Evolutionary conservation across 2,797 vertebrate species (phyloP).

Genomic region (Falco concolor): DNA sequence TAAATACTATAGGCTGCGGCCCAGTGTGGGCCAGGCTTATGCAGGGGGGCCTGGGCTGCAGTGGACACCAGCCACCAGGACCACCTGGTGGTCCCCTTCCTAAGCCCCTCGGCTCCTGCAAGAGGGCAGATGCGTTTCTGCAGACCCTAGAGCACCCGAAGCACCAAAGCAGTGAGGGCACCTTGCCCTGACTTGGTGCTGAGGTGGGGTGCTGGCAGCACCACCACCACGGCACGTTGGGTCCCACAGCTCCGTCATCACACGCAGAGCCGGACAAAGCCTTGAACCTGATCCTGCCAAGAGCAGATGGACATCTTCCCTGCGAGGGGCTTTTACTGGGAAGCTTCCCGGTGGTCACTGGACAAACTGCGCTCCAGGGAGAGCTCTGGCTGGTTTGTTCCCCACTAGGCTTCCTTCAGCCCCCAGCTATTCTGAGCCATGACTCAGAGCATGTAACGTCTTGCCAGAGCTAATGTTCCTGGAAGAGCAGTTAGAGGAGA

Average conservation of each 20-base stretch:
- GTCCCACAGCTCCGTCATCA: not conserved
- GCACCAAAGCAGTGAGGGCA: not conserved
- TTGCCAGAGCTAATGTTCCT: not conserved
- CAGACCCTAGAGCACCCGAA: not conserved
- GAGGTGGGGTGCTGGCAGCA: not conserved
- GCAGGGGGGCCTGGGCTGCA: not conserved
- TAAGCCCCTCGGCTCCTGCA: not conserved
- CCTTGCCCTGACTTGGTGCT: not conserved
- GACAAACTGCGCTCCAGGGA: not conserved
- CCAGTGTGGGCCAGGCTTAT: not conserved
- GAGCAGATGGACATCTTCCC: not conserved
- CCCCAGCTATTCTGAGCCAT: not conserved
- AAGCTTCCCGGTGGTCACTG: fast-evolving
- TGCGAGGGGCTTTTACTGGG: fast-evolving
- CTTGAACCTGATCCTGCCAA: not conserved
- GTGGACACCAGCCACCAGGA: not conserved
- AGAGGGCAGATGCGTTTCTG: not conserved
- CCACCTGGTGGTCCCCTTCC: not conserved
- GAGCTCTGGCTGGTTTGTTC: not conserved
- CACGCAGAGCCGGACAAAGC: not conserved
- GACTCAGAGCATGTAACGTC: not conserved
- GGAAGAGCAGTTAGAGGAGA: not conserved
- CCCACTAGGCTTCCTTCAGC: not conserved
- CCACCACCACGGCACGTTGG: fast-evolving
- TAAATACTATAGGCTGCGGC: not conserved